phyloP scores from a whole-genome alignment of 2,113 vertebrate species.

The Acanthochromis polyacanthus region DNA sequence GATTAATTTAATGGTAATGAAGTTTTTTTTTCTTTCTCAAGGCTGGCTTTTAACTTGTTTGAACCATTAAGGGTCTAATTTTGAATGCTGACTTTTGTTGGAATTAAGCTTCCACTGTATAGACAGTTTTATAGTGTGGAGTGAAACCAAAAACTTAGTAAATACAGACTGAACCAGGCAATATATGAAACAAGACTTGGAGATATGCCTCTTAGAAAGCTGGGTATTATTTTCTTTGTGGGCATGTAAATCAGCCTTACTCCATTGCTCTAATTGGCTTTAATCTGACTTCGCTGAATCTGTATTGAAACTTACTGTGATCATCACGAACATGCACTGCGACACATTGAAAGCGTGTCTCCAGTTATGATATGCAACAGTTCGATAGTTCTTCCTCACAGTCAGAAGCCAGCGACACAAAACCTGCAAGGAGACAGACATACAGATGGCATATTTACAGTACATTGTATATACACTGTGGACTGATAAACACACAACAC shows the following conservation, averaged over 20 bases:
- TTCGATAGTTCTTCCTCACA: constrained; percentile 88
- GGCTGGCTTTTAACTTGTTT: too few species aligned
- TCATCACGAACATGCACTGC: constrained; percentile 88
- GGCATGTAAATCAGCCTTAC: not conserved
- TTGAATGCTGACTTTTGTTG: too few species aligned
- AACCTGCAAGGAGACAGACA: constrained; percentile 71
- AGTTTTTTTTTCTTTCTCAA: too few species aligned
- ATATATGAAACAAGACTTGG: not conserved
- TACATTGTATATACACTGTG: not conserved
- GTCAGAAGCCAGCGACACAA: constrained; percentile 87
- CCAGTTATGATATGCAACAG: constrained; percentile 88
- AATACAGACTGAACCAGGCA: not conserved
- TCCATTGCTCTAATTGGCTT: not conserved
- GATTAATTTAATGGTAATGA: too few species aligned
- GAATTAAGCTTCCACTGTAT: not conserved
- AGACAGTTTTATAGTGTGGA: not conserved
- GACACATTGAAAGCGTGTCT: constrained; percentile 88
- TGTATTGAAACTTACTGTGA: constrained; percentile 79
- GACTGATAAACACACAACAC: not conserved
- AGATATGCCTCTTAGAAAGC: too few species aligned
- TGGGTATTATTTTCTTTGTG: not conserved
- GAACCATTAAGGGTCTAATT: too few species aligned
- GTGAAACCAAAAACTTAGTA: not conserved
- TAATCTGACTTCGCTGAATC: not conserved
- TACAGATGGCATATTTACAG: not conserved